These are phyloP conservation scores for Spheniscus mendiculus DNA, from an alignment of 2,113 vertebrate species.

Conservation along the genomic window DNA sequence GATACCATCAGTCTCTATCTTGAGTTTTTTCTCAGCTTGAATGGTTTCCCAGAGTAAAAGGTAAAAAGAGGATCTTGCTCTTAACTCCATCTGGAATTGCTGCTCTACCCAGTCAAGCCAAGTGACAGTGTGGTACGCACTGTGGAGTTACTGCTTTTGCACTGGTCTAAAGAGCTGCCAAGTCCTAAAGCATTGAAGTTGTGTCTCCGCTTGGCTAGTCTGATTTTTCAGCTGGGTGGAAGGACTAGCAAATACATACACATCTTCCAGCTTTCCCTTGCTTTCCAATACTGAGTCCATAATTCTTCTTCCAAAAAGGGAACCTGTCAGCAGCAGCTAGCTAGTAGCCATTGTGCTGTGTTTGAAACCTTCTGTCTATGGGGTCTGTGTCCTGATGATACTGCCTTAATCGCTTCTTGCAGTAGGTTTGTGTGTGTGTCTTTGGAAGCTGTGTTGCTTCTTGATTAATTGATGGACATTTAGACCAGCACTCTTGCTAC, in stretches of 20 bases:
- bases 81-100: not conserved
- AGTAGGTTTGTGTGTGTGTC: not conserved
- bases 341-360: not conserved
- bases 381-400: not conserved
- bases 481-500: not conserved
- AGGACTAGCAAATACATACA: not conserved
- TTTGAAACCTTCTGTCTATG: not conserved
- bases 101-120: not conserved
- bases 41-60: not conserved
- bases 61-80: not conserved
- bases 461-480: slow-evolving; percentile 20
- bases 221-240: not conserved
- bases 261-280: not conserved
- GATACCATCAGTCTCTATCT: not conserved
- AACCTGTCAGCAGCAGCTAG: not conserved
- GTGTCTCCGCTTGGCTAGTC: not conserved
- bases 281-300: not conserved
- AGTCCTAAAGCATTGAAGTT: not conserved
- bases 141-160: not conserved
- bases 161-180: not conserved
- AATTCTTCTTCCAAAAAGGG: not conserved
- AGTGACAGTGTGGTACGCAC: not conserved
- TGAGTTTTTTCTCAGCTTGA: not conserved
- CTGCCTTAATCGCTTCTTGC: not conserved
- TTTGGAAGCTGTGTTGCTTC: not conserved